Percentiles rank a stretch among this genome's conserved stretches.
phyloP scores from a whole-genome alignment of 2,113 vertebrate species.

The Ondatra zibethicus region DNA sequence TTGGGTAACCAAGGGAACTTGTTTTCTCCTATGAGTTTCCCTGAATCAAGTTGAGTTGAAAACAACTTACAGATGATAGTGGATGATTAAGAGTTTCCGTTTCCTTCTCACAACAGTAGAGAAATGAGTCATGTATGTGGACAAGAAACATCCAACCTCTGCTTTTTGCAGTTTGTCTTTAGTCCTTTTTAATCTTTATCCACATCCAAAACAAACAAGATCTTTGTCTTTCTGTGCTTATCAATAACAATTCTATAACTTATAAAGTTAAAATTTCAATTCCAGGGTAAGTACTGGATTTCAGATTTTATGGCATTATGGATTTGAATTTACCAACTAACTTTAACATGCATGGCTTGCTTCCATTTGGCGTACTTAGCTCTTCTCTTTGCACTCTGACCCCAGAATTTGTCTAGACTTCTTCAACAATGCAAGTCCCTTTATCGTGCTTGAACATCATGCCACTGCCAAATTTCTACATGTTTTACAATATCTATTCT shows the following conservation, averaged over 20 bases:
- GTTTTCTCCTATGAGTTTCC: not conserved
- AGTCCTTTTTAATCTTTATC: not conserved
- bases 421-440: not conserved
- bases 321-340: not conserved
- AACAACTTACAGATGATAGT: not conserved
- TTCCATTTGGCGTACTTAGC: not conserved
- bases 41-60: not conserved
- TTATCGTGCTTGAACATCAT: not conserved
- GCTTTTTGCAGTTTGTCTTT: not conserved
- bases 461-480: not conserved
- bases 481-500: not conserved
- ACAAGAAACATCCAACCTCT: not conserved
- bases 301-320: not conserved
- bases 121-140: not conserved
- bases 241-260: not conserved
- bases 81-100: not conserved
- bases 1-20: not conserved
- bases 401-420: not conserved
- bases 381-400: not conserved
- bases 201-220: not conserved
- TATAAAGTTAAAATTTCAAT: not conserved
- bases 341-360: not conserved
- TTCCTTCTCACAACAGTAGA: not conserved
- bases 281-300: not conserved
- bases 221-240: not conserved